Evolutionary conservation across 2,797 vertebrate species (phyloP), one percentile per base, ranked within the genome.

Genomic region (Lacerta bilineata): DNA sequence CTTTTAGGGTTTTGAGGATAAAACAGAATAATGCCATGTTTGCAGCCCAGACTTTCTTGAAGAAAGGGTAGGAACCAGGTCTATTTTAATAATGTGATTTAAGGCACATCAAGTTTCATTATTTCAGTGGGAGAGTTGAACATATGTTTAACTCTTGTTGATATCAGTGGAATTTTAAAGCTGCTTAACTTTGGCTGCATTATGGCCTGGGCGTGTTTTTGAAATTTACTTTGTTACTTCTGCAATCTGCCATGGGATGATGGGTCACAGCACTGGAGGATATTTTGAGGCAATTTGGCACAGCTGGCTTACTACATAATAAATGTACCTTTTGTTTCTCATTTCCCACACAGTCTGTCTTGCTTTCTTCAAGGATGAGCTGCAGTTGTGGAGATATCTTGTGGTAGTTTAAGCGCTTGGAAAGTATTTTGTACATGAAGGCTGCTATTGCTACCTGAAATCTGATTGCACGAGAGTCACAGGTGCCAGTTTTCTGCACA

Each of bases 251-350:
- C 11, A 9, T 43, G 23, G n/a, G 68, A 36, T 87, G 75, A 9
- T 43, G 11, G n/a, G 20, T 4, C 29, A 46, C 15, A 61, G 78
- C 9, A 29, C 29, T 27, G 83, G 18, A 80, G 50, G 36, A 39
- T 61, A 29, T 59, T 43, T 72, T 72, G 15, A 15, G 64, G n/a
- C 39, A 11, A 8, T 75, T 87, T 87, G 20, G 36, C 50, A 27
- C 6, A 15, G 9, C 39, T 66, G 43, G 46, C 64, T 27, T 71
- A 76, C 29, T 68, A 15, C 59, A 41, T 77, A 68, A 83, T 82
- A 43, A 87, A 68, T 68, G 50, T 43, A 43, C 23, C 69, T 74
- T 74, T 74, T 81, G 68, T 88, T 83, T 78, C 43, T 68, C 61
- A 59, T 83, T 69, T 71, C 69, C 29, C 36, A 72, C 41, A 66